Percentiles rank a stretch among this genome's conserved stretches.
These are phyloP conservation scores for Xyrichtys novacula DNA, from an alignment of 2,797 vertebrate species.

Conservation along the genomic window DNA sequence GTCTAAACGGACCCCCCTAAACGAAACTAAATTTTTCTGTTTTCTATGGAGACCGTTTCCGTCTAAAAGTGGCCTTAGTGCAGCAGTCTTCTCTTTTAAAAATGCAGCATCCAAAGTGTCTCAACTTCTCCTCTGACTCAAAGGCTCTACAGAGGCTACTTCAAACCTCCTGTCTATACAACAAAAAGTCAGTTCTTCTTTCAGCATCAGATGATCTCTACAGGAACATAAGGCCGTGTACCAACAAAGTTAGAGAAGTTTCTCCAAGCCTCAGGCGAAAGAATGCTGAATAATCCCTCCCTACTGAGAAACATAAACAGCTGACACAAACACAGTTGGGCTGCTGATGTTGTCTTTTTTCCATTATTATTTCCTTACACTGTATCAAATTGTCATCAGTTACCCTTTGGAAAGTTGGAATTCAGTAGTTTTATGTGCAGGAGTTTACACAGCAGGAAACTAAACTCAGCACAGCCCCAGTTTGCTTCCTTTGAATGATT, in stretches of 20 bases:
- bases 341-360: slow-evolving; percentile 17
- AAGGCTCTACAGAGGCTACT: background rate
- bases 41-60: too few species aligned
- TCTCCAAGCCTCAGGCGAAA: slow-evolving; percentile 7
- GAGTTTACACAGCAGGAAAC: background rate
- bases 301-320: slow-evolving; percentile 30
- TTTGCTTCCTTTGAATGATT: background rate
- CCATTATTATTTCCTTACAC: background rate
- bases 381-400: background rate
- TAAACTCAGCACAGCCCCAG: background rate
- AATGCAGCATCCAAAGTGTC: slow-evolving; percentile 16
- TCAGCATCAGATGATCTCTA: slow-evolving; percentile 13
- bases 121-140: background rate
- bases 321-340: slow-evolving; percentile 32
- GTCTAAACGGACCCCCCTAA: too few species aligned
- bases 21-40: too few species aligned
- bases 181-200: slow-evolving; percentile 3
- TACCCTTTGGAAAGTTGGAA: background rate
- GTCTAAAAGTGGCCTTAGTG: too few species aligned
- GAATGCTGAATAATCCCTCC: background rate
- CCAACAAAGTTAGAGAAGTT: slow-evolving; percentile 9
- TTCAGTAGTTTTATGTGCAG: background rate
- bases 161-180: slow-evolving; percentile 17
- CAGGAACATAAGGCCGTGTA: slow-evolving; percentile 7
- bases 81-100: too few species aligned